Evolutionary conservation across 53 echinoderm and acorn worm genomes (phyloP), one percentile per base, ranked within the genome.

Genomic region (Apostichopus leukothele): DNA sequence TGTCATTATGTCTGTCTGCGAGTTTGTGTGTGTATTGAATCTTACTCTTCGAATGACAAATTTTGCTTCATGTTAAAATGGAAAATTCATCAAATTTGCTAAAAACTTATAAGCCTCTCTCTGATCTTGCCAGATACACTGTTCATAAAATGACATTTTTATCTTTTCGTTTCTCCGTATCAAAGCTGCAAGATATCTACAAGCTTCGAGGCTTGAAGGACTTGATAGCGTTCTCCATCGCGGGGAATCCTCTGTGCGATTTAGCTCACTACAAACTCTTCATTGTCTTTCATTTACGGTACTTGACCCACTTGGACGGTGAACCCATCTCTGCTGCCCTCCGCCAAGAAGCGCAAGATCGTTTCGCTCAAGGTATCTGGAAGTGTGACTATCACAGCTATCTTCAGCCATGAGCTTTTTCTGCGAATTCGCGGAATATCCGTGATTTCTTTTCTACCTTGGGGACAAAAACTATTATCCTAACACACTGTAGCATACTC

Each of bases 341-440:
- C 73, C 79, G 98, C n/a, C 52, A 79, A 8, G 71, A 94, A 73
- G 98, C 98, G 9, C 87, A 94, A 60, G 92, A 90, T 55, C 73
- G 98, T 20, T 97, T 97, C 91, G 95, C 91, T 75, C 94, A 97
- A 89, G 98, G 98, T 97, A 88, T 75, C 19, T 19, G 74, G 13
- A 74, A 74, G 20, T 7, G 74, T 8, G 74, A 74, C 25, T 7
- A 74, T 13, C 68, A 67, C 13, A 18, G 27, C 27, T 27, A 67
- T 13, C 1, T 67, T 14, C 68, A 67, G 27, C 1, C 27, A 27
- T 27, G 27, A 27, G 27, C 27, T 27, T 27, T 27, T 27, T 27
- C 27, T 0, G 68, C 13, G 68, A 67, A 27, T 27, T 27, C 1
- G 27, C 27, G 27, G 27, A 27, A 27, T 27, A 27, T 27, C 27